Evolutionary conservation across 2,113 vertebrate species (phyloP), one percentile per base, ranked within the genome.

Genomic region (Platysteira castanea): DNA sequence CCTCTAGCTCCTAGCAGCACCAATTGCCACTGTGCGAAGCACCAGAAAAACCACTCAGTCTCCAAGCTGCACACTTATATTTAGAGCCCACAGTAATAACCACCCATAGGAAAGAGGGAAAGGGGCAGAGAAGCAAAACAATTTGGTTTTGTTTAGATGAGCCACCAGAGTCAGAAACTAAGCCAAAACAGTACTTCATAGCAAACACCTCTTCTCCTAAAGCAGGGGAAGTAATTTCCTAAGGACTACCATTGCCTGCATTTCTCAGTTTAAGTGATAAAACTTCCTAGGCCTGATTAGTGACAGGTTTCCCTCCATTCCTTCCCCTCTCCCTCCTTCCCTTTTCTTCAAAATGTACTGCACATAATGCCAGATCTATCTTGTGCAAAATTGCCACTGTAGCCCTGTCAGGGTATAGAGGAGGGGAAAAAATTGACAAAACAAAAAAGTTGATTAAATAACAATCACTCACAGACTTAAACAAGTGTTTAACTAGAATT

Each of bases 301-400:
- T 9, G 33, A 81, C 39, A 82, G 19, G 10, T 81, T 69, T 73
- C 28, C 21, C 8, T 56, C 19, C 16, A n/a, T 81, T 42, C 46
- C 4, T 47, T n/a, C 21, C 33, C 7, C 9, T 56, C 26, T 54
- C 14, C 8, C 11, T 68, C 44, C 31, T 74, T 74, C 37, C 21
- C 15, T 79, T 50, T 59, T 42, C 28, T 46, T 24, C 41, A 37
- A 68, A 59, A 47, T 11, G n/a, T 24, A 67, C 44, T 74, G 89
- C 47, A 42, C 52, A 88, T 81, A 90, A 65, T 83, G 18, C 47
- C 47, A 70, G 61, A 95, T 85, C 94, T 94, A 71, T 91, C 86
- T 89, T 70, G 24, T 46, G 28, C 92, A 83, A 90, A 93, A 86
- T 35, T 94, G 46, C 13, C 41, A 71, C 81, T 28, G 7, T 22